Evolutionary conservation across 1,140 invertebrate genomes (phyloP).

Genomic region (Cherax quadricarinatus): DNA sequence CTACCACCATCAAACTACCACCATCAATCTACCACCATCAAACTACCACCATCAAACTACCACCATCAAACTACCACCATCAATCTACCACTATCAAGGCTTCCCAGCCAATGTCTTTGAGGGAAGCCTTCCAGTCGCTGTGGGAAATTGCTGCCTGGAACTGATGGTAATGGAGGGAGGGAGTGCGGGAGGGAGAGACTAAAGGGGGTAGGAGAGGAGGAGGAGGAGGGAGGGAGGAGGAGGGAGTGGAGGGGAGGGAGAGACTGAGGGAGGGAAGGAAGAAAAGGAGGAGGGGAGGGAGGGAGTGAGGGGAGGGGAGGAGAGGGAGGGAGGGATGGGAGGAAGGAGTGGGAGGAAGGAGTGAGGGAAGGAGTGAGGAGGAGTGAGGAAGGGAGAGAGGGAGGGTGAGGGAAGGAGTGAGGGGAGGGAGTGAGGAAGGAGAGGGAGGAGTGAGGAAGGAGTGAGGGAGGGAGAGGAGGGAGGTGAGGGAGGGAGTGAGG

Average conservation of each 20-base stretch:
- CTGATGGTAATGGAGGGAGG: background rate
- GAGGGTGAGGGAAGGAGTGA: background rate
- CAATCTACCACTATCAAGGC: too few species aligned
- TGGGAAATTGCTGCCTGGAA: background rate
- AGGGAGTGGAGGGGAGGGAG: too few species aligned
- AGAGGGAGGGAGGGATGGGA: background rate
- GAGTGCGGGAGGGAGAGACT: background rate
- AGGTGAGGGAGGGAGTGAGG: background rate
- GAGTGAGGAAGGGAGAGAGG: background rate
- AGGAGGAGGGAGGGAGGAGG: background rate
- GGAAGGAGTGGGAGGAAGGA: background rate
- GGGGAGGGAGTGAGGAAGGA: too few species aligned
- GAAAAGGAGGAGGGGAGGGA: too few species aligned
- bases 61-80: too few species aligned
- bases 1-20: too few species aligned
- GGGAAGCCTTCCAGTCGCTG: too few species aligned
- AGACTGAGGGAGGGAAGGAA: background rate
- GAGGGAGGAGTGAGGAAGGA: background rate
- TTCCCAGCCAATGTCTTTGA: too few species aligned
- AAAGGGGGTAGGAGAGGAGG: background rate
- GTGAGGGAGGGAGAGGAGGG: background rate
- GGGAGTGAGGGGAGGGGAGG: background rate
- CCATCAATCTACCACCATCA: too few species aligned
- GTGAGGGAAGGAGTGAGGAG: background rate
- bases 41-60: too few species aligned